Percentiles rank a stretch among this genome's conserved stretches.
Evolutionary conservation across 1,140 invertebrate genomes (phyloP).

Genomic region (Himalopsyche phryganea): DNA sequence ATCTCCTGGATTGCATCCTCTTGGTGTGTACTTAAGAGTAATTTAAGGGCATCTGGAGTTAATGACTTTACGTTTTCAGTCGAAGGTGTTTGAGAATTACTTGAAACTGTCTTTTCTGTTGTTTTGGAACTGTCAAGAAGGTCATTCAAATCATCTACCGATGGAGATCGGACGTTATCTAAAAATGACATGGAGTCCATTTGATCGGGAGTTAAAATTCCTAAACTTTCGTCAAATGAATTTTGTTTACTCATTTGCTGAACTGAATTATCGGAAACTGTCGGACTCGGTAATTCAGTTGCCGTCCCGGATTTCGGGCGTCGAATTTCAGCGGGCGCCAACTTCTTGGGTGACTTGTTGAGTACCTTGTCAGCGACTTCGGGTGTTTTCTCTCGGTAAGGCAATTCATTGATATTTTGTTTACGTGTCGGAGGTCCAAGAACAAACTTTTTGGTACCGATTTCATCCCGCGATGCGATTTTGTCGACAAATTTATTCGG

Average conservation of each 20-base stretch:
- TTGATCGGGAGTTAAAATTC: conserved; percentile 81
- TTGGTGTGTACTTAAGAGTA: conserved; percentile 4
- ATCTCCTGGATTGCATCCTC: not conserved
- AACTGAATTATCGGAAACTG: conserved; percentile 44
- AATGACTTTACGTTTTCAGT: conserved; percentile 44
- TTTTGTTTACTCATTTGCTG: conserved; percentile 65
- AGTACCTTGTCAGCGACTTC: not conserved
- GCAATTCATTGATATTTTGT: conserved; percentile 12
- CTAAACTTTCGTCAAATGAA: conserved; percentile 77
- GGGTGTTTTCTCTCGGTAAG: not conserved
- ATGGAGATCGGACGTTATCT: conserved; percentile 58
- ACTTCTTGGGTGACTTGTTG: not conserved
- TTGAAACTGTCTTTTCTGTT: conserved; percentile 31
- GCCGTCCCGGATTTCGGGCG: not conserved
- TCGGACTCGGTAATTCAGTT: conserved; percentile 24
- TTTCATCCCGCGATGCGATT: not conserved
- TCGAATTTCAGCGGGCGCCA: not conserved
- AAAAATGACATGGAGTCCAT: conserved; percentile 71
- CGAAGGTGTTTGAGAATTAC: conserved; percentile 43
- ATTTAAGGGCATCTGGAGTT: conserved; percentile 26
- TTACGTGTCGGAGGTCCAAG: conserved; percentile 21
- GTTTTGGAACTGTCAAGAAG: conserved; percentile 24
- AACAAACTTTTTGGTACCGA: conserved; percentile 11
- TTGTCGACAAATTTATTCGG: not conserved
- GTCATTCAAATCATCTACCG: conserved; percentile 46